Percentiles rank a stretch among this genome's conserved stretches.
These are phyloP conservation scores for Muricea muricata DNA, from an alignment of 92 coral and sea anemone genomes.

Conservation along the genomic window DNA sequence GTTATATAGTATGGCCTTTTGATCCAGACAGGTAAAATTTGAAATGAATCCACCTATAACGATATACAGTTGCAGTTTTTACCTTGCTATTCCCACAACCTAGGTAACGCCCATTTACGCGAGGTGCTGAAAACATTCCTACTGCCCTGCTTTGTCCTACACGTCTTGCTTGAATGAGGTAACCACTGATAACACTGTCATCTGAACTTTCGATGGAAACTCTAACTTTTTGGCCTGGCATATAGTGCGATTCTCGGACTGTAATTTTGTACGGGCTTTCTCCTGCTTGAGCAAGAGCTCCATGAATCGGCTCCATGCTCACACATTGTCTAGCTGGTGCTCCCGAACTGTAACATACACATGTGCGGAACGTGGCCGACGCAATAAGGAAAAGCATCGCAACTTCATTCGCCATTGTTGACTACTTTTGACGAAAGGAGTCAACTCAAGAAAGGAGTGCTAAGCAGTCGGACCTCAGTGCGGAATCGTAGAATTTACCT, in stretches of 20 bases:
- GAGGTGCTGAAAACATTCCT: neutral
- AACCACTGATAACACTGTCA: neutral
- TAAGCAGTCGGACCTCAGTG: too few species aligned
- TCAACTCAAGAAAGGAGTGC: too few species aligned
- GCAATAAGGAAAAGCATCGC: neutral
- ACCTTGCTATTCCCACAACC: neutral
- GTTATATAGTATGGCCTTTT: too few species aligned
- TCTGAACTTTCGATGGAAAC: conserved; percentile 5
- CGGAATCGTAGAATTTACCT: too few species aligned
- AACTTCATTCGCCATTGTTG: neutral
- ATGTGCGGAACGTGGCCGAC: neutral
- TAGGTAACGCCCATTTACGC: neutral
- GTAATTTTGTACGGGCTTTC: conserved; percentile 1
- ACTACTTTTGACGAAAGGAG: too few species aligned
- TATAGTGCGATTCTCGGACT: neutral
- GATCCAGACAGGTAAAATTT: too few species aligned
- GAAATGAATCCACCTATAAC: too few species aligned
- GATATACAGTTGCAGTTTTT: neutral
- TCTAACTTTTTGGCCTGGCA: neutral
- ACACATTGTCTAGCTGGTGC: neutral
- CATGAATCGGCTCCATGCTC: neutral
- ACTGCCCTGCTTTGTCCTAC: neutral
- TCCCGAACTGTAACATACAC: neutral
- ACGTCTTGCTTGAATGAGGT: conserved; percentile 15
- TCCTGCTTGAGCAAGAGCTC: neutral